Evolutionary conservation across 2,888 invertebrate species (phyloP), one percentile per base, ranked within the genome.

Genomic region (Monopis laevigella): DNA sequence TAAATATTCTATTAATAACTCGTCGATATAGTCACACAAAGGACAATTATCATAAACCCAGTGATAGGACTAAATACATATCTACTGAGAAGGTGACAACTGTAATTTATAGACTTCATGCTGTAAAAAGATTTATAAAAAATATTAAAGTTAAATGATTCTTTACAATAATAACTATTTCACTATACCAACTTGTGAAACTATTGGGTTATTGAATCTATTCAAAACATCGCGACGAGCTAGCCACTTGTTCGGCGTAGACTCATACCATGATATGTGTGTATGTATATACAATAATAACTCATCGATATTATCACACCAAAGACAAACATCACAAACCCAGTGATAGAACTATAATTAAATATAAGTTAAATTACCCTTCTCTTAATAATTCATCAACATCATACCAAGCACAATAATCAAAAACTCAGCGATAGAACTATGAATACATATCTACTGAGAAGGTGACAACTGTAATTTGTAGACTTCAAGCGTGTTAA

Each of bases 21-120:
- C 18, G 30, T 5, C 8, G 39, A 17, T 13, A 14, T 18, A 29
- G 28, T 29, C 8, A 10, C 30, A 42, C 29, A 27, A 35, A 34
- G 13, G 27, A 12, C 21, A 17, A 26, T 24, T 24, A 41, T 41
- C 44, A 46, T 44, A 49, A 43, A 53, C 60, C 62, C 65, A 64
- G 63, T 64, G 62, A 59, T 55, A 58, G 46, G 46, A 43, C 44
- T 8, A 12, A 21, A 34, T 26, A 18, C 49, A 41, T 52, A 47
- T 47, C 46, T 46, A 48, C 48, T 47, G 45, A 41, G 38, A 18
- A 12, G 21, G 18, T 47, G 47, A 48, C 34, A 14, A 7, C 29
- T n/a, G 7, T n/a, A 13, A 14, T 29, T 29, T 38, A 43, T 44
- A 7, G 30, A 18, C 32, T 18, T 6, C n/a, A n/a, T n/a, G n/a